Percentiles rank a stretch among this genome's conserved stretches.
Evolutionary conservation across 2,797 vertebrate species (phyloP).

Genomic region (Gorsachius magnificus): DNA sequence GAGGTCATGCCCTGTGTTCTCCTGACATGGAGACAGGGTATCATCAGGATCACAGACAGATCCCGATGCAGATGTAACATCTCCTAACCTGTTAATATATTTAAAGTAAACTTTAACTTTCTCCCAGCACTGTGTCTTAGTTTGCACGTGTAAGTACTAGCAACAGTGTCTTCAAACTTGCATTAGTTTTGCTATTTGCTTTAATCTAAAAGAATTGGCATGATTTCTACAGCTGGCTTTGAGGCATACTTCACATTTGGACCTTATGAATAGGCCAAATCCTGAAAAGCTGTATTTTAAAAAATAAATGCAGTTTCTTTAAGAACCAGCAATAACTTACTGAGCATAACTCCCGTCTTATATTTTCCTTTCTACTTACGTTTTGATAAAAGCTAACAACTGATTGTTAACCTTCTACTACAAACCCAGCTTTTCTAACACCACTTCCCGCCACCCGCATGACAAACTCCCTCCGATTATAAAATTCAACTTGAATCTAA

Average conservation of each 20-base stretch:
- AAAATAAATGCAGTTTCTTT: background rate
- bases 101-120: background rate
- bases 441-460: background rate
- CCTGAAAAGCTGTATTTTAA: background rate
- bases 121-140: background rate
- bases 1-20: background rate
- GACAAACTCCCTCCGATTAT: background rate
- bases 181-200: background rate
- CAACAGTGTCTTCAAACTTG: background rate
- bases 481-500: background rate
- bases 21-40: background rate
- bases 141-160: background rate
- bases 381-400: background rate
- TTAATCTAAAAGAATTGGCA: background rate
- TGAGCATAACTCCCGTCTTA: background rate
- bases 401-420: background rate
- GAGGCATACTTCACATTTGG: fast-evolving
- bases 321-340: background rate
- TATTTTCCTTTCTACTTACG: background rate
- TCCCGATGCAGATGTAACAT: background rate
- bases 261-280: background rate
- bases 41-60: background rate
- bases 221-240: background rate
- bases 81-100: background rate
- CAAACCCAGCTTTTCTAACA: background rate